Evolutionary conservation across 2,113 vertebrate species (phyloP).

Genomic region (Nestor notabilis): DNA sequence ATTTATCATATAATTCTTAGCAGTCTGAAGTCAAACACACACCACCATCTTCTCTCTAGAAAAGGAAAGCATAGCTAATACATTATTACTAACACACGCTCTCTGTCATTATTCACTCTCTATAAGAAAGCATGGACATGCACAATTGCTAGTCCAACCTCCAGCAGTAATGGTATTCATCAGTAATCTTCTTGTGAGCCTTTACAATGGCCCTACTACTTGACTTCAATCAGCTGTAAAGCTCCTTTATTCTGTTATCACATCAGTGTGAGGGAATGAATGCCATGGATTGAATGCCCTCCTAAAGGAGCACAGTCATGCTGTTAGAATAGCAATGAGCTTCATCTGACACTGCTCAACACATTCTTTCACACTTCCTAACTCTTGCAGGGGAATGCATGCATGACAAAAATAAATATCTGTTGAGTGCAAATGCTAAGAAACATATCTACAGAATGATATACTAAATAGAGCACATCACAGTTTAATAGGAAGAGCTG

Average conservation of each 20-base stretch:
- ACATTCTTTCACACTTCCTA: background rate
- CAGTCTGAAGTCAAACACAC: background rate
- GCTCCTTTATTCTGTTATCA: slow-evolving; percentile 72
- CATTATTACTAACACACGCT: background rate
- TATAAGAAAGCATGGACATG: slow-evolving; percentile 1
- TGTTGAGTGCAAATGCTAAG: background rate
- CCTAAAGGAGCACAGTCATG: slow-evolving; percentile 25
- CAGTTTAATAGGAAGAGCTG: background rate
- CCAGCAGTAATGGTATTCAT: slow-evolving; percentile 50
- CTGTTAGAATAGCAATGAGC: slow-evolving; percentile 64
- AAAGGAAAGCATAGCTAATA: background rate
- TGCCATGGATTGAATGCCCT: slow-evolving; percentile 65
- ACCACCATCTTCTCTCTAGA: background rate
- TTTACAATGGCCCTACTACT: slow-evolving; percentile 63
- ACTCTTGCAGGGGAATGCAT: slow-evolving; percentile 18
- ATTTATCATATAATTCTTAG: background rate
- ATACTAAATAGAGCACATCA: slow-evolving; percentile 26
- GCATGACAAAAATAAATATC: slow-evolving; percentile 50
- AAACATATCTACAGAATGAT: slow-evolving; percentile 19
- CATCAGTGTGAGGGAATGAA: slow-evolving; percentile 62
- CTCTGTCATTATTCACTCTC: slow-evolving; percentile 11
- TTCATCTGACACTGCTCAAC: slow-evolving; percentile 4
- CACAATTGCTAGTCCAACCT: slow-evolving; percentile 40
- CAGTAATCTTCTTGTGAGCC: slow-evolving; percentile 52
- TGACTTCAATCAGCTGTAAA: slow-evolving; percentile 74